Base-by-base conservation (phyloP, 1,140 invertebrate species). In the Macrotrachela quadricornifera region DNA sequence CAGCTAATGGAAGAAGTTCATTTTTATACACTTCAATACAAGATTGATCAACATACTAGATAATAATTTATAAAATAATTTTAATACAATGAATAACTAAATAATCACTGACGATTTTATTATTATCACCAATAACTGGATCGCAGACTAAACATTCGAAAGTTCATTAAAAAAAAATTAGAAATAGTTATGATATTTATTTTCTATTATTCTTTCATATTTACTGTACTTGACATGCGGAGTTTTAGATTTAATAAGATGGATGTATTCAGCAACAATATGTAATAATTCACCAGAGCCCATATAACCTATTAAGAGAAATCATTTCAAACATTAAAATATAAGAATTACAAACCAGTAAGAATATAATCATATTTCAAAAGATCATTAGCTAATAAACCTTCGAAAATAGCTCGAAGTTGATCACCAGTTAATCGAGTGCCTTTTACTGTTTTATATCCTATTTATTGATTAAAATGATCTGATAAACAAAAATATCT, bases 91-190 rank as follows among this genome's bases (percentile, higher is more conserved):
- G n/a, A 17, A 11, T 12, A 16, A 53, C 14, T 17, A 15, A 12
- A 14, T 11, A 21, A 6, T 47, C 11, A 62, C 64, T 63, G 60
- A 76, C 73, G 76, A 95, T 79, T 69, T 80, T 71, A 11, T 85
- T 88, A 74, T 94, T 80, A 67, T 97, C 91, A 13, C 92, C 92
- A 80, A 97, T 82, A 1, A 97, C 92, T 52, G 91, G 91, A 76
- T 96, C 91, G 71, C 90, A 96, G 46, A 95, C 90, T 91, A 63
- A 30, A 30, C 8, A 30, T 30, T n/a, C n/a, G 12, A 16, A 38
- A 40, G 37, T 47, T 57, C 41, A 55, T 46, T 52, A 45, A 56
- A 46, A 47, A 30, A 37, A 18, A 54, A 57, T 43, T 49, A 14
- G 45, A 46, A 51, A 30, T 2, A 30, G 2, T 30, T 43, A 38